Base-by-base conservation (phyloP, 1,140 invertebrate species). In the Mizuhopecten yessoensis region DNA sequence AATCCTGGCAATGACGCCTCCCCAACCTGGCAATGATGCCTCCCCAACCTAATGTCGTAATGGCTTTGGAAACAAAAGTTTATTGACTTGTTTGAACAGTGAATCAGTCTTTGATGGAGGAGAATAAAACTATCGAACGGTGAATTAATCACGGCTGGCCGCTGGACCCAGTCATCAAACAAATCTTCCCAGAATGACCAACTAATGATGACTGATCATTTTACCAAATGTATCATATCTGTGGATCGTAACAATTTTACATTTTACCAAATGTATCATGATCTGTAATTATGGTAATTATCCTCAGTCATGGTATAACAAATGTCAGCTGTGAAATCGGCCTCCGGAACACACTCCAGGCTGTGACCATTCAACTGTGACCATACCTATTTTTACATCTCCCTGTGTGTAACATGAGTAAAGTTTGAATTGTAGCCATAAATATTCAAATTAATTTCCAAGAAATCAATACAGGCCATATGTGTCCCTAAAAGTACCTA, bases 361-460 rank as follows among this genome's bases (percentile, higher is more conserved):
- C 57, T n/a, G 57, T 29, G 57, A 75, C 57, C 57, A 75, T 75
- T 75, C 57, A 75, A n/a, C 57, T n/a, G n/a, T 75, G 57, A 29
- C 42, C 57, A 29, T 75, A 75, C 57, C 57, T 75, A 75, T 75
- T 75, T 75, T 75, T 75, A 75, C 29, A 75, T 29, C 57, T 75
- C 29, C 57, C 57, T n/a, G 57, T 75, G 23, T 75, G 57, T 75
- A 75, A 29, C 57, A 75, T 23, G n/a, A 75, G 57, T 75, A 75
- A n/a, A 75, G 23, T 75, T 75, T 75, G 57, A 75, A 75, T 75
- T 75, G 57, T n/a, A 75, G 57, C 29, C 57, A 75, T 75, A 75
- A 75, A 75, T 75, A 75, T 75, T 75, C 57, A 75, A 75, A 75
- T 75, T 75, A 75, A 75, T 75, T 75, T 75, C 57, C n/a, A 75